A percentile compares a stretch with the other conserved stretches of the same genome.
Evolutionary conservation across 1,140 invertebrate genomes (phyloP).

Genomic region (Sitophilus oryzae): DNA sequence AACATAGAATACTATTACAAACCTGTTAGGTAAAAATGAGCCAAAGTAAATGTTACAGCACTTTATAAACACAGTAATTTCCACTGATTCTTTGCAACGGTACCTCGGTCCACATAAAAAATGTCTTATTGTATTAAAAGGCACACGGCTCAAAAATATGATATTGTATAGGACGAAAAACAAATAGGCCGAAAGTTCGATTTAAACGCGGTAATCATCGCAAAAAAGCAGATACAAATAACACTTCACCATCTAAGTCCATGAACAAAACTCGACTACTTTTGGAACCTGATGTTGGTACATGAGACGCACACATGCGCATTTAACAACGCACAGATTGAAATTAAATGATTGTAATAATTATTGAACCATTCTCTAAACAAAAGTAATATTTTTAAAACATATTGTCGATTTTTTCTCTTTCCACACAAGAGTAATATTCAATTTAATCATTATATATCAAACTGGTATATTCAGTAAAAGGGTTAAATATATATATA

Average conservation of each 20-base stretch:
- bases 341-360: too few relatives aligned
- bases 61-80: slow-evolving; percentile 7
- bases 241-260: slow-evolving; percentile 5
- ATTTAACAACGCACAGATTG: too few relatives aligned
- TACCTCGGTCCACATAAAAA: background rate
- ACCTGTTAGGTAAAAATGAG: slow-evolving; percentile 12
- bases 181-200: background rate
- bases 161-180: background rate
- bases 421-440: too few relatives aligned
- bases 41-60: slow-evolving; percentile 8
- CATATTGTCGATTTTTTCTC: too few relatives aligned
- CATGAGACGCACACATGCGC: slow-evolving; percentile 4
- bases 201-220: slow-evolving; percentile 4
- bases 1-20: slow-evolving; percentile 10
- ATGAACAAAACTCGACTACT: slow-evolving; percentile 12
- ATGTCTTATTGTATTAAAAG: background rate
- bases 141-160: background rate
- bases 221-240: slow-evolving; percentile 8
- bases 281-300: background rate
- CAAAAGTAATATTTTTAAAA: too few relatives aligned
- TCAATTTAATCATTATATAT: too few relatives aligned
- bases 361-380: too few relatives aligned
- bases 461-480: too few relatives aligned
- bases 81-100: slow-evolving; percentile 2
- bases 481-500: too few relatives aligned